Base-by-base conservation (phyloP, 1,140 invertebrate species). In the Ericerus pela region DNA sequence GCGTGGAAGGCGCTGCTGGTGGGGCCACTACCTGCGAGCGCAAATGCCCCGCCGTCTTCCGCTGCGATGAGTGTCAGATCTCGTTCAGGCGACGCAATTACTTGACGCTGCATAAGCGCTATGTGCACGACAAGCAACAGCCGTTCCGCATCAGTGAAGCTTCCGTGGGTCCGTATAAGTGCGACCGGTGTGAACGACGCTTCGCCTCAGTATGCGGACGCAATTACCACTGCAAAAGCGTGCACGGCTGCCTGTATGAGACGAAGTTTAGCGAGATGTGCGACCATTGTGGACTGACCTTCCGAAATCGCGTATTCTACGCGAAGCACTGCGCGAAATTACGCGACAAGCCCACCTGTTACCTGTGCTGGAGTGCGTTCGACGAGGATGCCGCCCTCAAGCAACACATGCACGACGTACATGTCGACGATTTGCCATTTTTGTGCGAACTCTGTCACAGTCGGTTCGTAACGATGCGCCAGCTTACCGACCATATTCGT, bases 211-310 rank as follows among this genome's bases (percentile, higher is more conserved):
- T 47, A 2, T 24, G 10, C 41, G 41, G 41, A 4, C 41, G 41
- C 26, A 47, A 47, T 47, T 47, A 47, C 14, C 41, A 47, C 26
- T 47, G 41, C 20, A 20, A 24, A 5, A 20, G 3, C 4, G 20
- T 47, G 2, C 41, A 47, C 20, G 41, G 20, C 26, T 14, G 2
- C 3, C 2, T 4, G 41, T 47, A 24, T 14, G 41, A 47, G 22
- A 47, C 26, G 41, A 47, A 8, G 22, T 47, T 47, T 24, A 24
- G 20, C 11, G 41, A 3, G 4, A 47, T 24, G 26, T 47, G 41
- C 41, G 41, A 47, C 10, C 41, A 47, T 47, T 47, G 41, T 24
- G 41, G 41, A 24, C 26, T 47, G 16, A 47, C 41, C 11, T 47
- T 47, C 20, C 2, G 41, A 4, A 47, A 47, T 47, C 41, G 41